Evolutionary conservation across 2,888 invertebrate species (phyloP).

Genomic region (Amaurobius ferox): DNA sequence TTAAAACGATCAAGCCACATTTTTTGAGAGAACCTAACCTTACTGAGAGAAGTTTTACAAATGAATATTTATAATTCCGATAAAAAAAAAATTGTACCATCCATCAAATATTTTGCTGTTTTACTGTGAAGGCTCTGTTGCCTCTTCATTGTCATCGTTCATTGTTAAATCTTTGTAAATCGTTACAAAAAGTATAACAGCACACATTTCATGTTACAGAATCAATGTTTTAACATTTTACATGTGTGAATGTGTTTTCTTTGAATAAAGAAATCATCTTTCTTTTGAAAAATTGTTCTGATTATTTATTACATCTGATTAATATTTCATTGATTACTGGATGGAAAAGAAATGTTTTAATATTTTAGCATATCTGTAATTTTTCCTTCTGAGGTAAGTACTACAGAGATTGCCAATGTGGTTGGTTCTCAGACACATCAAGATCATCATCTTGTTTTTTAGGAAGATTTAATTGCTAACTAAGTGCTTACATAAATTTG

Average conservation of each 20-base stretch:
- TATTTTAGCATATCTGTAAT: too few species aligned
- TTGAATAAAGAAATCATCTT: conserved; percentile 57
- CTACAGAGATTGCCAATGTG: too few species aligned
- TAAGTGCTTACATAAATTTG: too few species aligned
- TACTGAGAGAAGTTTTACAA: conserved; percentile 51
- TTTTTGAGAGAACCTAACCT: conserved; percentile 44
- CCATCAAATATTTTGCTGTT: background rate
- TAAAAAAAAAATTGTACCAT: background rate
- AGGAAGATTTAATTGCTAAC: too few species aligned
- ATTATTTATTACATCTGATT: too few species aligned
- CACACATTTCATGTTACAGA: background rate
- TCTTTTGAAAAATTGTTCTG: conserved; percentile 28
- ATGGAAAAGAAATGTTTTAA: too few species aligned
- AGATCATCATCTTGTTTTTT: too few species aligned
- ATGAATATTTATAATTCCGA: conserved; percentile 19
- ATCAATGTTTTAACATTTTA: conserved; percentile 67
- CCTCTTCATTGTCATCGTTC: background rate
- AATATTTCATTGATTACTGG: too few species aligned
- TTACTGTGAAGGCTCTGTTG: background rate
- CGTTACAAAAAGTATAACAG: background rate
- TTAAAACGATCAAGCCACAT: conserved; percentile 28
- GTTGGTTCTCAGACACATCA: too few species aligned
- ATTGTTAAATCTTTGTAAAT: background rate
- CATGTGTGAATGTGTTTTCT: conserved; percentile 50
- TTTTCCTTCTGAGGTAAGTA: too few species aligned